A percentile compares a stretch with the other conserved stretches of the same genome.
These are phyloP conservation scores for Engystomops pustulosus DNA, from an alignment of 2,113 vertebrate genomes.

Conservation along the genomic window DNA sequence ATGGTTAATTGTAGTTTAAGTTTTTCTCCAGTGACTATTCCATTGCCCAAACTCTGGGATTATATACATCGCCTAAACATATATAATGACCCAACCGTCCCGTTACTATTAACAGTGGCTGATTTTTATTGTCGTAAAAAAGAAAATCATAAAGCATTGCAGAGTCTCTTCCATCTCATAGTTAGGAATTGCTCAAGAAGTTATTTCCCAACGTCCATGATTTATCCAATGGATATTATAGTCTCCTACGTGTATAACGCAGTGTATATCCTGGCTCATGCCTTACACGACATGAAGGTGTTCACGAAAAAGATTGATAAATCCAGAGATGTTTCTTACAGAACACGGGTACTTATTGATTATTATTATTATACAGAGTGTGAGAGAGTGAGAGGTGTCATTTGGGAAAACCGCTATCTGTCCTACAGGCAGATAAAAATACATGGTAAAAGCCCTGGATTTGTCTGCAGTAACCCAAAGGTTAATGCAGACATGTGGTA, in stretches of 20 bases:
- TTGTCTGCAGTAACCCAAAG: too few relatives aligned
- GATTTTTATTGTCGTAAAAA: not conserved
- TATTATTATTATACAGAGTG: too few relatives aligned
- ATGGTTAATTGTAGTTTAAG: not conserved
- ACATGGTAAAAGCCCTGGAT: too few relatives aligned
- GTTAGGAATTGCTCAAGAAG: not conserved
- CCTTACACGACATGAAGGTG: not conserved
- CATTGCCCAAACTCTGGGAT: not conserved
- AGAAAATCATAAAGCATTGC: not conserved
- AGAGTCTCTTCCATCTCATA: not conserved
- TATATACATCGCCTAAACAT: not conserved
- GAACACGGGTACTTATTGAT: not conserved
- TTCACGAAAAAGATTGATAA: not conserved
- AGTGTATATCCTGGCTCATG: constrained; percentile 20
- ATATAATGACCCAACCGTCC: not conserved
- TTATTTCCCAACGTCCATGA: not conserved
- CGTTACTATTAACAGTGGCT: not conserved
- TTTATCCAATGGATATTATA: not conserved
- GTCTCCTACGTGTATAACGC: not conserved
- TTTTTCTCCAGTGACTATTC: not conserved
- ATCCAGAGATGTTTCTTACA: not conserved
- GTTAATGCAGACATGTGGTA: too few relatives aligned
- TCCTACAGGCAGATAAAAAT: too few relatives aligned
- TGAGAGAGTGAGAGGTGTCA: too few relatives aligned
- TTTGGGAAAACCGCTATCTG: too few relatives aligned